These are phyloP conservation scores for Fratercula arctica DNA, from an alignment of 2,797 vertebrate genomes.

Conservation along the genomic window DNA sequence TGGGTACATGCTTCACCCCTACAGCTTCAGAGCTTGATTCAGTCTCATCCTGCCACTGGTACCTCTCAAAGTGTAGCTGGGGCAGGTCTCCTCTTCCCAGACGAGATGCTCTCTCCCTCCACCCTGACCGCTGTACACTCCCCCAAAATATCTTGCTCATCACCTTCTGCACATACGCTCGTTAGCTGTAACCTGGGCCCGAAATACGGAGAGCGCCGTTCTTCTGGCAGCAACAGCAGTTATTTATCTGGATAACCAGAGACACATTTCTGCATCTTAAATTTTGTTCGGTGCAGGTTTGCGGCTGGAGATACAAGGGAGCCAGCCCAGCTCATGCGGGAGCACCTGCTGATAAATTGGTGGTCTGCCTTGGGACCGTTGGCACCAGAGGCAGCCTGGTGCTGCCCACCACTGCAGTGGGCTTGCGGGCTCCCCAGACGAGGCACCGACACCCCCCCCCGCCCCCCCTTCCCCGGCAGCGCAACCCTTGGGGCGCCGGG, in stretches of 20 bases:
- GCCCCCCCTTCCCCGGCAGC: neutral
- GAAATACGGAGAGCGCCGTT: neutral
- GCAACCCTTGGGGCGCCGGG: neutral
- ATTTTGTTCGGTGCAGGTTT: neutral
- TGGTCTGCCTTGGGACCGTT: neutral
- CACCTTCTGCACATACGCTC: neutral
- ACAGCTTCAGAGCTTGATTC: neutral
- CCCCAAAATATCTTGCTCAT: rapidly evolving
- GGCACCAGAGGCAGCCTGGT: neutral
- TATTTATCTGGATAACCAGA: neutral
- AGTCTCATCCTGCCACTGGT: neutral
- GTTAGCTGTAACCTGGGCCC: neutral
- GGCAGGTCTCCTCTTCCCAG: neutral
- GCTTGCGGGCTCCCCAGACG: neutral
- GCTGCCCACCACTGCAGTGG: neutral
- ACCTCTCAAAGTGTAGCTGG: neutral
- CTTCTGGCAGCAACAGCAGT: neutral
- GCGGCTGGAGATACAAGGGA: neutral
- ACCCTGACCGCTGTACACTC: rapidly evolving
- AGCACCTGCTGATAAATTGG: neutral
- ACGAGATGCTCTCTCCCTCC: neutral
- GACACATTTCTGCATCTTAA: neutral
- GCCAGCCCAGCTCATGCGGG: neutral
- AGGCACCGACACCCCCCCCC: too few relatives aligned
- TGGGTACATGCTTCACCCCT: neutral